phyloP scores from a whole-genome alignment of 2,888 invertebrate genomes.

The Aphodius granarius region DNA sequence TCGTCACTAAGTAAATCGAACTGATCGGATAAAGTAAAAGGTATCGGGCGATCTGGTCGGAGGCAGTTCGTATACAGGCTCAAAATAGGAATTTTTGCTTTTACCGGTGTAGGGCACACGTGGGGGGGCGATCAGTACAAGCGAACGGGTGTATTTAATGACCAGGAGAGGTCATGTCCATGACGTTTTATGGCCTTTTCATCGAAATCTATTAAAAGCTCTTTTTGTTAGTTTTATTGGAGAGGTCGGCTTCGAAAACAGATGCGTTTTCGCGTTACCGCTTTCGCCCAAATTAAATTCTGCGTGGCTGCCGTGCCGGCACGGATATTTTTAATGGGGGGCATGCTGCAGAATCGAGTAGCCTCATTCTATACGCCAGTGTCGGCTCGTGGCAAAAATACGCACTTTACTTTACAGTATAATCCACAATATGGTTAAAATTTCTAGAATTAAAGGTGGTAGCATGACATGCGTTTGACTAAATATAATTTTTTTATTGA shows the following conservation, averaged over 20 bases:
- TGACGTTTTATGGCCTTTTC: background rate
- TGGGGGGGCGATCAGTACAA: background rate
- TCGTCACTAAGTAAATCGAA: no score
- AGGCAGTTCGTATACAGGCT: background rate
- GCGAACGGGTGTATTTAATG: background rate
- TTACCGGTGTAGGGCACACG: background rate
- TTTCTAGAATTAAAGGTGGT: no score
- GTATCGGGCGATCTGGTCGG: background rate
- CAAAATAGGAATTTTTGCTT: background rate
- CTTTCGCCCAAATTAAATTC: background rate
- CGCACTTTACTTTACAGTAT: no score
- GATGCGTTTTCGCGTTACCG: background rate
- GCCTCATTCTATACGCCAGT: no score
- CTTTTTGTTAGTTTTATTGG: background rate
- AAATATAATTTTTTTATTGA: no score
- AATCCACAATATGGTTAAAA: no score
- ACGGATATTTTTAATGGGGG: background rate
- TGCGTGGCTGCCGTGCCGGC: background rate
- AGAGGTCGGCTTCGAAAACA: background rate
- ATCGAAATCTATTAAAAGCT: background rate
- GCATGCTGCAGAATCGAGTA: background rate
- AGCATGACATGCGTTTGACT: no score
- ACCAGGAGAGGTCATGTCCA: background rate
- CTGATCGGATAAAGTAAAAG: no score
- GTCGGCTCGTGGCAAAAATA: no score